Conservation (phyloP, 2,888 invertebrate genomes). For the Thelaira solivaga region DNA sequence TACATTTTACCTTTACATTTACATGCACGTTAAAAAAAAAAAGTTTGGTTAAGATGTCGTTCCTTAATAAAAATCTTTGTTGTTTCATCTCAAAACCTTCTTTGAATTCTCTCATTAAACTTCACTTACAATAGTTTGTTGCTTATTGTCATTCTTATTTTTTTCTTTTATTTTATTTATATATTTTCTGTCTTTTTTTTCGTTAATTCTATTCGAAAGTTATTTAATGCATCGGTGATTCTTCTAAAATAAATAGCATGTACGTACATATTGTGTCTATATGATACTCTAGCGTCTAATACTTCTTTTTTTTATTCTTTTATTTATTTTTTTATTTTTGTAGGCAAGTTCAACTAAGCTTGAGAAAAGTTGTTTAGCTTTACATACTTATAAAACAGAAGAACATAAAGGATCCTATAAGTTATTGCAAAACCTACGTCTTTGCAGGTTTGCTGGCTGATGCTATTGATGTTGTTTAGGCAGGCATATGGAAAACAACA, state of each 20-base stretch:
- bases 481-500: slow-evolving; percentile 32
- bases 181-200: no score
- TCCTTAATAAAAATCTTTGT: no score
- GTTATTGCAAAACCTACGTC: slow-evolving; percentile 36
- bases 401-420: slow-evolving; percentile 38
- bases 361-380: slow-evolving; percentile 35
- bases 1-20: no score
- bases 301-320: background rate
- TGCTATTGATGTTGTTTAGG: slow-evolving; percentile 26
- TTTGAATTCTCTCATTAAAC: no score
- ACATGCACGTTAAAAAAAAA: no score
- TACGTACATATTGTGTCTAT: slow-evolving; percentile 34
- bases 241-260: slow-evolving; percentile 34
- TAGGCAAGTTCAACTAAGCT: no score
- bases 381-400: slow-evolving; percentile 2
- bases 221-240: slow-evolving; percentile 53
- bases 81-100: no score
- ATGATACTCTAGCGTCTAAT: slow-evolving; percentile 24
- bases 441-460: background rate
- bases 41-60: no score
- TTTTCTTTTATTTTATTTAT: no score
- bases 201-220: slow-evolving; percentile 27
- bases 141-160: no score
- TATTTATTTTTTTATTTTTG: no score
- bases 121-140: no score